These are phyloP conservation scores for Tachysurus vachellii DNA, from an alignment of 2,113 vertebrate species.

Conservation along the genomic window DNA sequence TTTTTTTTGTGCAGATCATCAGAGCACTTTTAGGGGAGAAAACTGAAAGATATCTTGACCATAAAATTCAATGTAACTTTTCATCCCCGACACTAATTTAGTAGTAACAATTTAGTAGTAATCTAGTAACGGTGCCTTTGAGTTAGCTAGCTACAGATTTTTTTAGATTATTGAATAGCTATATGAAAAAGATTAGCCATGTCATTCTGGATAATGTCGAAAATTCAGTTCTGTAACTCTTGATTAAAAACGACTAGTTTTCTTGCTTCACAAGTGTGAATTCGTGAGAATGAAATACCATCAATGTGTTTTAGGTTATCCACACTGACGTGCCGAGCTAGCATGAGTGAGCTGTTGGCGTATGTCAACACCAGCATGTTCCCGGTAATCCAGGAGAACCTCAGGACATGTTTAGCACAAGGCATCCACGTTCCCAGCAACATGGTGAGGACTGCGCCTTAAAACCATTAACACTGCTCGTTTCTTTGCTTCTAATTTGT, in stretches of 20 bases:
- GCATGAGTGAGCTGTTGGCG: conserved; percentile 62
- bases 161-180: neutral
- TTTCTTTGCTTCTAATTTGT: neutral
- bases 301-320: conserved; percentile 64
- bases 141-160: too few species aligned
- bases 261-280: neutral
- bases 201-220: neutral
- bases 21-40: too few species aligned
- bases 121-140: too few species aligned
- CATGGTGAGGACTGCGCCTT: conserved; percentile 61
- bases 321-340: conserved; percentile 67
- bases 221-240: neutral
- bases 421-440: conserved; percentile 65
- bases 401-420: conserved; percentile 65
- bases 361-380: conserved; percentile 64
- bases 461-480: too few species aligned
- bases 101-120: too few species aligned
- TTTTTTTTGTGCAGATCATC: neutral
- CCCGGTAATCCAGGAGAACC: conserved; percentile 63
- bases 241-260: neutral
- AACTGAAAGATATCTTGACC: too few species aligned
- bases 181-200: neutral
- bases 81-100: too few species aligned
- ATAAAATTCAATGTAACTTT: too few species aligned
- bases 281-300: neutral